phyloP scores from a whole-genome alignment of 2,797 vertebrate species.

The Centropyge bicolor region DNA sequence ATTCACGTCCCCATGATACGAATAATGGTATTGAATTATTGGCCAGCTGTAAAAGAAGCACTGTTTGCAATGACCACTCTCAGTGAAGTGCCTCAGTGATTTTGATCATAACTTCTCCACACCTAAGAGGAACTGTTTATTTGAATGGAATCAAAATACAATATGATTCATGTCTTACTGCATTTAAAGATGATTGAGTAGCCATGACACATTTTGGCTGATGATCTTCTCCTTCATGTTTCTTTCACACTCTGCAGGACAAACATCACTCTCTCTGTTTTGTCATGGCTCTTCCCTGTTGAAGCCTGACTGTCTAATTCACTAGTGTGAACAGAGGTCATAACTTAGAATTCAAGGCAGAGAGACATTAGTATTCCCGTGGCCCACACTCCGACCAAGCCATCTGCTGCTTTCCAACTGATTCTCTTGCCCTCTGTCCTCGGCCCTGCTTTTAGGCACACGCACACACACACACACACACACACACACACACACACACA shows the following conservation, averaged over 20 bases:
- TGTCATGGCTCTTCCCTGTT: conserved; percentile 15
- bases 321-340: conserved; percentile 61
- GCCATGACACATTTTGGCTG: conserved; percentile 1
- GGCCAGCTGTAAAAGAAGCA: neutral
- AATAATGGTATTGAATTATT: neutral
- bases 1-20: neutral
- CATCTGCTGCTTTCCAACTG: conserved; percentile 70
- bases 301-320: conserved; percentile 59
- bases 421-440: conserved; percentile 43
- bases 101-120: conserved; percentile 16
- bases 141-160: neutral
- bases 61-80: neutral
- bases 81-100: conserved; percentile 13
- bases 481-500: conserved; percentile 7
- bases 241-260: conserved; percentile 11
- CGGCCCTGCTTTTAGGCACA: conserved; percentile 39
- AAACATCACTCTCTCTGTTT: conserved; percentile 19
- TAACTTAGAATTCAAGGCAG: conserved; percentile 67
- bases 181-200: conserved; percentile 14
- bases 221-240: conserved; percentile 19
- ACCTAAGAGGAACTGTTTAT: conserved; percentile 25
- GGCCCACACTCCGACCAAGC: conserved; percentile 54
- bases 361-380: conserved; percentile 70
- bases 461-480: conserved; percentile 1
- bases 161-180: conserved; percentile 7